Evolutionary conservation across 2,888 invertebrate genomes (phyloP), one percentile per base, ranked within the genome.

Genomic region (Nomada fucata): DNA sequence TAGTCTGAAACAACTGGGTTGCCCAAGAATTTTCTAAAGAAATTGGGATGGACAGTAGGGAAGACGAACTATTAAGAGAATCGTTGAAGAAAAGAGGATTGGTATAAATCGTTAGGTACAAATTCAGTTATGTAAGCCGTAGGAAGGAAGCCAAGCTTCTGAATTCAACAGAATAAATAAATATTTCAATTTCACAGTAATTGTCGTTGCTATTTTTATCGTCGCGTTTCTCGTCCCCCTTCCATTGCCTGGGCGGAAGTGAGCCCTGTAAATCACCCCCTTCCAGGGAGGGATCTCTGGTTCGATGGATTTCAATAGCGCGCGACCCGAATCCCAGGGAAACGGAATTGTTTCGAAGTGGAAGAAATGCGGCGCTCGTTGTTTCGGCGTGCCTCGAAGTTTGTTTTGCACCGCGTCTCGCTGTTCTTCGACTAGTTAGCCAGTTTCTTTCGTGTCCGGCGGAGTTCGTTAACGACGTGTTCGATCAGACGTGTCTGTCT

Each of bases 391-490:
- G 67, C 52, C 52, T 15, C 26, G 44, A 72, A 68, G 71, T 79
- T 80, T 79, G 79, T 80, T 80, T 80, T 72, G 61, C 50, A 15
- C 42, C 18, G 67, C 53, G 53, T 50, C 26, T 68, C 67, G 55
- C 18, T 68, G 68, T 80, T 79, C 72, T 68, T 72, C 44, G 63
- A 44, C 61, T 68, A 72, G 79, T 80, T 80, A 70, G 77, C 57
- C 64, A 52, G 59, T 15, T 80, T 80, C 68, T 72, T 80, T 80
- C 44, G 26, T 53, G 42, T 20, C 52, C 44, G 23, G 20, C 42
- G 47, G 23, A 47, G 53, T 80, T 79, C 80, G 79, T 80, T 80
- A 80, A 72, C 82, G 82, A 76, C 53, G 82, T 68, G 69, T 82
- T 81, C 76, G 77, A 73, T 82, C 65, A 77, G 44, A 29, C 29